Evolutionary conservation across 2,888 invertebrate genomes (phyloP).

Genomic region (Taphrorychus bicolor): DNA sequence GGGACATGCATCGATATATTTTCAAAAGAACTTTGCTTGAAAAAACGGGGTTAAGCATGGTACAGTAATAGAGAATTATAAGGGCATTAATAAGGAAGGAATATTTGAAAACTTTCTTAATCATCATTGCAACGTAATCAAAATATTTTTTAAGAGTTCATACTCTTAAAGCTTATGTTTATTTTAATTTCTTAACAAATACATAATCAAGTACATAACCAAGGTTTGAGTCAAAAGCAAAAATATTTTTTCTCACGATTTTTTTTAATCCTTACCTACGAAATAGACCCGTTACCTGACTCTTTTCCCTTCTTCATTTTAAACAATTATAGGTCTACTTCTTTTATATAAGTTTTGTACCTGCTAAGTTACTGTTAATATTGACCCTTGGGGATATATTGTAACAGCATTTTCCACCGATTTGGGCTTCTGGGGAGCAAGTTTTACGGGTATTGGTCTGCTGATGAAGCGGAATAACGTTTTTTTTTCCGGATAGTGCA

Average conservation of each 20-base stretch:
- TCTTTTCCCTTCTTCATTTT: constrained; percentile 12
- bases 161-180: too few species aligned
- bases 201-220: too few species aligned
- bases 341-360: constrained; percentile 36
- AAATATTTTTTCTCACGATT: constrained; percentile 28
- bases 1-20: constrained; percentile 44
- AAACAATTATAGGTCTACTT: constrained; percentile 30
- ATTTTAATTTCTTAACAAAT: too few species aligned
- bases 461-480: constrained; percentile 26
- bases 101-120: too few species aligned
- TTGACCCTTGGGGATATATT: constrained; percentile 25
- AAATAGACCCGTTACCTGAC: constrained; percentile 12
- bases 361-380: constrained; percentile 30
- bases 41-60: constrained; percentile 50
- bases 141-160: too few species aligned
- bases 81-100: background rate
- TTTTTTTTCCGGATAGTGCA: constrained; percentile 8
- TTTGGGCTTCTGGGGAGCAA: constrained; percentile 45
- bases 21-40: constrained; percentile 45
- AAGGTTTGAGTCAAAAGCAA: too few species aligned
- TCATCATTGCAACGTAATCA: too few species aligned
- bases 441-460: constrained; percentile 22
- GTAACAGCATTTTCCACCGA: constrained; percentile 57
- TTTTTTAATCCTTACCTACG: constrained; percentile 14
- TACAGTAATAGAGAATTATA: background rate